Base-by-base conservation (phyloP, 2,888 invertebrate genomes). In the Ctena decussata region DNA sequence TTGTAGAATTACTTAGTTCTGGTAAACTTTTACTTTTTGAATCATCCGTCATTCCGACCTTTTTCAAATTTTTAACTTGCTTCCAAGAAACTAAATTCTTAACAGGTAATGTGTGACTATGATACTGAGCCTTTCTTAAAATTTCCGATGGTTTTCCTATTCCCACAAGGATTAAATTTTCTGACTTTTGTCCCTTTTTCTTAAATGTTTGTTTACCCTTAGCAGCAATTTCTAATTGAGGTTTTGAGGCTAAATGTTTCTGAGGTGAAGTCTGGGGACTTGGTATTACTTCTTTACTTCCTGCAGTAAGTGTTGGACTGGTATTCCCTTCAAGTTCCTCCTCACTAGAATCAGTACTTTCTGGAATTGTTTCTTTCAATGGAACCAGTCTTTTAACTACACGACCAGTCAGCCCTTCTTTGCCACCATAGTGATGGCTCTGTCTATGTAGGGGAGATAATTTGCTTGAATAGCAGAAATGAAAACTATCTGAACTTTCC, bases 401-500 rank as follows among this genome's bases (percentile, higher is more conserved):
- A 35, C 80, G 75, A 3, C 85, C 85, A 0, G 85, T 74, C 27
- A 86, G 57, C 60, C 86, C 86, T 44, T 89, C 89, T 3, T 84
- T 73, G 3, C 77, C 80, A 15, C 71, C 53, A 70, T 85, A 82
- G 70, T 89, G 89, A 30, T 76, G 78, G n/a, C 27, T 49, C 18
- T 75, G 75, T 70, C 82, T 84, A 57, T 89, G 86, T 11, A 65
- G 46, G 18, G 89, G 85, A 6, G 86, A 86, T 37, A 86, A 73
- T 44, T 89, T 86, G 41, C 84, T 89, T 0, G 75, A 37, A 39
- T 91, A 90, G 85, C 93, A 93, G 79, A 93, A 92, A 74, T 93
- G 93, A 77, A 93, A 94, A 87, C 94, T 94, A 83, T 93, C 93
- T 8, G 93, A 91, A 70, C 92, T 92, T 49, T 93, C 93, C 46